Evolutionary conservation across 2,888 invertebrate genomes (phyloP), one percentile per base, ranked within the genome.

Genomic region (Branchipolynoe longqiensis): DNA sequence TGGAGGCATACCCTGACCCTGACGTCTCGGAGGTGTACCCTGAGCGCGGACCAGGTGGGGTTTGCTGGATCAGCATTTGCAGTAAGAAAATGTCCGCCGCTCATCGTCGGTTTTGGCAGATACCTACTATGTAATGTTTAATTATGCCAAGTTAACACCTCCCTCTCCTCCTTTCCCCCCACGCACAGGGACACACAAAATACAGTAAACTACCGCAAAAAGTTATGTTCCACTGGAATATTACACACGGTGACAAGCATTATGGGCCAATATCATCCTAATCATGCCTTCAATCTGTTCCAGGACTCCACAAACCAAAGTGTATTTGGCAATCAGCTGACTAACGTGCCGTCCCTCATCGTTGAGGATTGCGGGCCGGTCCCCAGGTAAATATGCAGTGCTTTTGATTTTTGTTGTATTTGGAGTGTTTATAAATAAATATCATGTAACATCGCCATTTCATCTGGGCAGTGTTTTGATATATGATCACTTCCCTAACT

Each of bases 301-400:
- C 87, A 92, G 92, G 84, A 91, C 91, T 87, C 86, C 18, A 48
- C 41, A 22, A 62, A 69, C 25, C 59, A 40, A n/a, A 69, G 38
- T 84, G 88, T 93, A 62, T 93, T 93, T 91, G 92, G 92, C 36
- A 92, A 91, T 82, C 90, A 89, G 48, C 88, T 93, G 58, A 88
- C 89, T 28, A 88, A 89, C 83, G 90, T 92, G 4, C 91, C 92
- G 22, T 90, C 90, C 87, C 90, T 90, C 36, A 89, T 90, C 87
- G 87, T 92, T 25, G 87, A 89, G 38, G 89, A 91, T n/a, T 92
- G 90, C 90, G 92, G 93, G 82, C 91, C 91, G 89, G 92, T 93
- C 4, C 92, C 93, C 31, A 91, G 90, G 93, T 93, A 82, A 3
- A 0, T 81, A 48, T 28, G 22, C n/a, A n/a, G n/a, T n/a, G n/a